Evolutionary conservation across 2,888 invertebrate genomes (phyloP), one percentile per base, ranked within the genome.

Genomic region (Anorthoa munda): DNA sequence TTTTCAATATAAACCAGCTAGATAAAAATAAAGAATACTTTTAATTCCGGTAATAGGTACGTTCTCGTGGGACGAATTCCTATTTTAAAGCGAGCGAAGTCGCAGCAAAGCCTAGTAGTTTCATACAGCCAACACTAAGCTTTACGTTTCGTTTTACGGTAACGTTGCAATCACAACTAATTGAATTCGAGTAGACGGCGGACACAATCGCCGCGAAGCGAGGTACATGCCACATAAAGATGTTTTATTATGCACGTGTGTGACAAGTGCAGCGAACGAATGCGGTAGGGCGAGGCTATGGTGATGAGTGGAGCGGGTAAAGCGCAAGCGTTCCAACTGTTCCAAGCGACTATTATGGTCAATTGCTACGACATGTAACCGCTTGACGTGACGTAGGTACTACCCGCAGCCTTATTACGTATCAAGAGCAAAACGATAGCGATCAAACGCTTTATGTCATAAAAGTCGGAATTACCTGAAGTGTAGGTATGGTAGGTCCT

Each of bases 191-290:
- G 79, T 75, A 79, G 76, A 81, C 67, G 51, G 69, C 59, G 65
- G 65, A 61, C 68, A 82, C 82, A 79, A 68, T 77, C 69, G 72
- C 58, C 53, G 70, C 64, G n/a, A 64, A 74, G 77, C 73, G 71
- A 77, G 69, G 61, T 75, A 72, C 79, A 80, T 69, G 83, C 75
- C 79, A 80, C 85, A 82, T 87, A 82, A 83, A 86, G 86, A 85
- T 85, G 80, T 85, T 83, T 85, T 87, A 87, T 86, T 85, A 84
- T 86, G 81, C 80, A 67, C 77, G 79, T 78, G 81, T 87, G 80
- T 85, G 88, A 87, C 87, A 87, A 87, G 88, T 87, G 87, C 86
- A 88, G 83, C 77, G 77, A 80, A 81, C 82, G 82, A 84, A 80
- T 70, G 81, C 74, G 39, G n/a, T 31, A 66, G 26, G 66, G 21